Base-by-base conservation (phyloP, 1,140 invertebrate genomes). In the Scaptomyza pallida region DNA sequence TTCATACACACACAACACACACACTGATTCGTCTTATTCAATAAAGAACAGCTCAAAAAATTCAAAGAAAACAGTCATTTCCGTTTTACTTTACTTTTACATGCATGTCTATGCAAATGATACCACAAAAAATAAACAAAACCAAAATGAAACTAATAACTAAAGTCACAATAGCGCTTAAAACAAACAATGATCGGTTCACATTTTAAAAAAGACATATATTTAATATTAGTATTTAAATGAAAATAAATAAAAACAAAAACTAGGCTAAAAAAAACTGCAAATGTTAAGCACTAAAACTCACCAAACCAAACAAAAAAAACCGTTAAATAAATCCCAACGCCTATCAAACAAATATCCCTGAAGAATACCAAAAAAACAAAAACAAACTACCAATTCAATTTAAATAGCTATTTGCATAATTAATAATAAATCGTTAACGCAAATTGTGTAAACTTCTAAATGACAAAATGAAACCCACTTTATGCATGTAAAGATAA, bases 341-440 rank as follows among this genome's bases (percentile, higher is more conserved):
- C 51, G 60, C 52, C 55, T 50, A 21, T 56, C 57, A 23, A 61
- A n/a, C n/a, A 17, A 43, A 62, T 68, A 75, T 68, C 57, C 60
- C 71, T 48, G 57, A 59, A 23, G 43, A 43, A 59, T 52, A 54
- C 40, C 16, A 44, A 44, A 63, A 44, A 44, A 63, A 19, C 43
- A 60, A 57, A 55, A 30, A 17, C n/a, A n/a, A 75, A 82, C 77
- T 85, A 88, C 60, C 82, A 86, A 73, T 81, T 88, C 62, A 86
- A 86, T 88, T 86, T 88, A 81, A 86, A 86, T 81, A 86, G 77
- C 62, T 86, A 65, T 61, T 88, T 88, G 74, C 82, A 86, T 86
- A 85, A 81, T 78, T 77, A 81, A 71, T 64, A 88, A 72, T 67
- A 80, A 88, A 72, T 78, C 68, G 83, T 86, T 86, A 82, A 65